Percentiles rank a stretch among this genome's conserved stretches.
Evolutionary conservation across 1,140 invertebrate genomes (phyloP).

Genomic region (Achroia grisella): DNA sequence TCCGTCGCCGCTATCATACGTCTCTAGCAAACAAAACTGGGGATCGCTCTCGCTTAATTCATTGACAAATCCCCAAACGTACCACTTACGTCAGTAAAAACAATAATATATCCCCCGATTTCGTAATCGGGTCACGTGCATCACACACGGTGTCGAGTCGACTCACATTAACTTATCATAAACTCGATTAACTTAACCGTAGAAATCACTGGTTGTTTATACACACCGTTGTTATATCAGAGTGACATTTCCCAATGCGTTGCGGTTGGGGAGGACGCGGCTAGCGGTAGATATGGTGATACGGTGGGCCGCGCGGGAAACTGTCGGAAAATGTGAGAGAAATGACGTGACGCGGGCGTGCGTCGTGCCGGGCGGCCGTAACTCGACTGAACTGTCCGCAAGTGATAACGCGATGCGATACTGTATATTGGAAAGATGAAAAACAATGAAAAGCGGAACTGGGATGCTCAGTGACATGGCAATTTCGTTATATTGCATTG

Average conservation of each 20-base stretch:
- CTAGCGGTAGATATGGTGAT: background rate
- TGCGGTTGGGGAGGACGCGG: slow-evolving; percentile 16
- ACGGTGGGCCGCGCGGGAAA: slow-evolving; percentile 25
- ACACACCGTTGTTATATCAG: slow-evolving; percentile 37
- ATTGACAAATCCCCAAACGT: slow-evolving; percentile 26
- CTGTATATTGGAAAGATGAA: slow-evolving; percentile 46
- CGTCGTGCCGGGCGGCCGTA: slow-evolving; percentile 29
- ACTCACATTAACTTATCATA: slow-evolving; percentile 46
- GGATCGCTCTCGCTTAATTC: slow-evolving; percentile 16
- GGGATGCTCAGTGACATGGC: slow-evolving; percentile 10
- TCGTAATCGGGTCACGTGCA: slow-evolving; percentile 50
- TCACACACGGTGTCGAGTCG: slow-evolving; percentile 25
- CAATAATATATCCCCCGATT: slow-evolving; percentile 38
- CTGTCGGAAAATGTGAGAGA: slow-evolving; percentile 9
- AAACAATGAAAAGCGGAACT: slow-evolving; percentile 52
- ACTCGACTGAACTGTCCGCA: slow-evolving; percentile 41
- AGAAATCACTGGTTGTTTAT: slow-evolving; percentile 20
- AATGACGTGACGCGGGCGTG: slow-evolving; percentile 27
- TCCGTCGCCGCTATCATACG: slow-evolving; percentile 12
- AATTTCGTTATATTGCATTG: too few species aligned
- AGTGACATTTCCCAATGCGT: slow-evolving; percentile 31
- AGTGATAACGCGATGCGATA: slow-evolving; percentile 49
- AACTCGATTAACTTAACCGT: slow-evolving; percentile 15
- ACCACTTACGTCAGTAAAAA: slow-evolving; percentile 51
- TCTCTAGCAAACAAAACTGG: slow-evolving; percentile 15